These are phyloP conservation scores for Saccostrea echinata DNA, from an alignment of 1,140 invertebrate species.

Conservation along the genomic window DNA sequence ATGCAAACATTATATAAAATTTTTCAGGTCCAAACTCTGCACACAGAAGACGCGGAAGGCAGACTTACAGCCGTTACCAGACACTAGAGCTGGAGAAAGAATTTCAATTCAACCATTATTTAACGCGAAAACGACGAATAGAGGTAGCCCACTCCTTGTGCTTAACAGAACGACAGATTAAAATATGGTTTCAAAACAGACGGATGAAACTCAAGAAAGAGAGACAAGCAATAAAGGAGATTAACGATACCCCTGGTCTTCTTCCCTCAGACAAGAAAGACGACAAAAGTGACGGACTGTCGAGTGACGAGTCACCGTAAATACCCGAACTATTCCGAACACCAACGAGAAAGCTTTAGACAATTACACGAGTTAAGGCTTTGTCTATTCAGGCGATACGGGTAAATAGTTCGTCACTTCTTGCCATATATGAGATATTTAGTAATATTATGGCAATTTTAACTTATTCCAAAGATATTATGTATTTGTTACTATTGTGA, in stretches of 20 bases:
- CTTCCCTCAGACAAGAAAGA: conserved; percentile 16
- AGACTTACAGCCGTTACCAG: conserved; percentile 97
- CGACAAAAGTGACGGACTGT: conserved; percentile 31
- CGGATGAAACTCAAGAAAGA: conserved; percentile 99
- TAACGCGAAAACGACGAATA: conserved; percentile 87
- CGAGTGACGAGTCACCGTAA: conserved; percentile 41
- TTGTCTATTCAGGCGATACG: conserved; percentile 35
- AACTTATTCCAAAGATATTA: conserved; percentile 44
- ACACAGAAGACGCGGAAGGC: conserved; percentile 90
- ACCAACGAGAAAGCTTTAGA: conserved; percentile 39
- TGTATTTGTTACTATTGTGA: conserved; percentile 27
- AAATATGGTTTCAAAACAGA: conserved; percentile 92
- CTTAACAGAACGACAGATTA: conserved; percentile 93
- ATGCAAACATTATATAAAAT: conserved; percentile 13
- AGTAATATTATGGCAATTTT: conserved; percentile 37
- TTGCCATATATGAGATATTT: conserved; percentile 21
- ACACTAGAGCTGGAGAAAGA: conserved; percentile 85
- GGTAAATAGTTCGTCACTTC: conserved; percentile 33
- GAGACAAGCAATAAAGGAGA: conserved; percentile 75
- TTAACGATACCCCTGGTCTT: conserved; percentile 10
- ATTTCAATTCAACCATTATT: conserved; percentile 85
- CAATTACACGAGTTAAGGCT: not conserved
- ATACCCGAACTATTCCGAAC: conserved; percentile 27
- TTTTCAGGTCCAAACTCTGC: conserved; percentile 39
- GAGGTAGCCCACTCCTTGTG: conserved; percentile 94